These are phyloP conservation scores for Nasonia oneida DNA, from an alignment of 2,888 invertebrate genomes.

Conservation along the genomic window DNA sequence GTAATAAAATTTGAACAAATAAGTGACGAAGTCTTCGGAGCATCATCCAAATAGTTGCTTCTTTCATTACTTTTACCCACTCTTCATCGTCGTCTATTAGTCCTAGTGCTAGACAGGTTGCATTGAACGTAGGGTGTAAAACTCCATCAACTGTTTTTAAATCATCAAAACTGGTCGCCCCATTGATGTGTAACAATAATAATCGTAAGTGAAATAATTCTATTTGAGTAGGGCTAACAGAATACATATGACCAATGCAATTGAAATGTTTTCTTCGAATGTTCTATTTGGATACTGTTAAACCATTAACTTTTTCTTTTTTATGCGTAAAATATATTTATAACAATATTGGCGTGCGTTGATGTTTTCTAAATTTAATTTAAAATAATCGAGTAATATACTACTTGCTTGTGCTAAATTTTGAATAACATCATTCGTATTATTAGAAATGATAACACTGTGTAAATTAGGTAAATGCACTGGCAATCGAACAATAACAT, in stretches of 20 bases:
- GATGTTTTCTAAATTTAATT: no score
- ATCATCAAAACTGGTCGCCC: no score
- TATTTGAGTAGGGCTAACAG: constrained; percentile 62
- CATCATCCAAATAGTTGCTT: no score
- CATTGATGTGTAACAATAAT: no score
- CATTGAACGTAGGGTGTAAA: constrained; percentile 61
- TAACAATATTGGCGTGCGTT: no score
- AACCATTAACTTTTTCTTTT: constrained; percentile 58
- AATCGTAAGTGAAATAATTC: no score
- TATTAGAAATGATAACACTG: constrained; percentile 47
- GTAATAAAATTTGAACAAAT: constrained; percentile 61
- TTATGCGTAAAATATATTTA: no score
- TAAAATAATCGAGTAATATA: constrained; percentile 28
- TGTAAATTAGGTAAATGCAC: constrained; percentile 56
- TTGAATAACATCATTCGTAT: background rate
- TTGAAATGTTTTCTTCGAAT: no score
- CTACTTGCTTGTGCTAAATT: constrained; percentile 23
- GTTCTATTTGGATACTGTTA: no score
- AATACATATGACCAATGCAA: constrained; percentile 67
- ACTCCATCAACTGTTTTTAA: no score
- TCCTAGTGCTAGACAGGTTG: constrained; percentile 52
- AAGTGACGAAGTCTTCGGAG: background rate
- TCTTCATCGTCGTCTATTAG: constrained; percentile 47
- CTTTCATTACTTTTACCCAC: no score
- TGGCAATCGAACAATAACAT: constrained; percentile 6